Percentiles rank a stretch among this genome's conserved stretches.
These are phyloP conservation scores for Globia sparganii DNA, from an alignment of 2,888 invertebrate genomes.

Conservation along the genomic window DNA sequence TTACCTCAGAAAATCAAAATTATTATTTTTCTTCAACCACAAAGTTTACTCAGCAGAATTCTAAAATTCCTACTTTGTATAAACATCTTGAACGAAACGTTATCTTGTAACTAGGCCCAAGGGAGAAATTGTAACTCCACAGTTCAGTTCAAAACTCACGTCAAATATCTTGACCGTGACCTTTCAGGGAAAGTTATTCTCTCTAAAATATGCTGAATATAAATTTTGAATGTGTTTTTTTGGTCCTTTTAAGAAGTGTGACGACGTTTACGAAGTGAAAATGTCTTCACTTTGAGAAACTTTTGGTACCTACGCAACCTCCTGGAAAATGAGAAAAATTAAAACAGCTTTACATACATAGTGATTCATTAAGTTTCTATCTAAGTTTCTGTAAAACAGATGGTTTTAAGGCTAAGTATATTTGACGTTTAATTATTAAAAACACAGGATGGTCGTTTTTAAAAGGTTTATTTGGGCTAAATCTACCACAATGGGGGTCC, in stretches of 20 bases:
- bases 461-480: background rate
- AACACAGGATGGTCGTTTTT: background rate
- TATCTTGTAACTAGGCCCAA: slow-evolving; percentile 38
- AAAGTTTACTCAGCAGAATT: slow-evolving; percentile 44
- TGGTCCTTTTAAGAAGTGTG: background rate
- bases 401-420: background rate
- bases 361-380: background rate
- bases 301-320: background rate
- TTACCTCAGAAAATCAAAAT: slow-evolving; percentile 49
- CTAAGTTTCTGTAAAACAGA: background rate
- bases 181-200: slow-evolving; percentile 25
- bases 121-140: slow-evolving; percentile 40
- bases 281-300: background rate
- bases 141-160: slow-evolving; percentile 40
- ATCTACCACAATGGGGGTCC: background rate
- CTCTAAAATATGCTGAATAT: slow-evolving; percentile 1
- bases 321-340: background rate
- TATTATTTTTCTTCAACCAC: slow-evolving; percentile 39
- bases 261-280: background rate
- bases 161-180: slow-evolving; percentile 40
- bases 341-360: background rate
- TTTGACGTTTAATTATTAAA: background rate
- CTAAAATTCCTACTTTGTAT: slow-evolving; percentile 47
- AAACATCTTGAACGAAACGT: slow-evolving; percentile 43
- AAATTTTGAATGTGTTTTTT: slow-evolving; percentile 2